Base-by-base conservation (phyloP, 2,888 invertebrate species). In the Xestobium rufovillosum region DNA sequence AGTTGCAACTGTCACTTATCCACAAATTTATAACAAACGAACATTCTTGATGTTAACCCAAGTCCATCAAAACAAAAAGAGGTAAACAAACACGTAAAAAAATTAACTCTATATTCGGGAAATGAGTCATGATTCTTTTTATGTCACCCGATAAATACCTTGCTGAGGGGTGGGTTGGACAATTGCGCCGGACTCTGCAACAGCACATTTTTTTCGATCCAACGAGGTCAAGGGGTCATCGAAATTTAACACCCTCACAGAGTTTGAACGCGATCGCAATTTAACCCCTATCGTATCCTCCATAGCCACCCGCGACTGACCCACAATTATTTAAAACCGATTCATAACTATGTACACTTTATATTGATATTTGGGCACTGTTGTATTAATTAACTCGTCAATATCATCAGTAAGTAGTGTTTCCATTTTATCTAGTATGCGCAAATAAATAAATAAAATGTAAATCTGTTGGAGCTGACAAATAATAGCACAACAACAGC, bases 201-300 rank as follows among this genome's bases (percentile, higher is more conserved):
- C 41, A 15, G 49, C 44, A 41, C 53, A 54, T 56, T 53, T 54
- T 46, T 51, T 47, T 43, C 53, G 53, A 43, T 63, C 60, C 28
- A 34, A 8, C 23, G 38, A 36, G 38, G 72, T 68, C 57, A 80
- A 77, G 34, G 75, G 73, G 66, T 84, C 83, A 63, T 84, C 83
- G 60, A 84, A 85, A 52, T 81, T 73, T 53, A 85, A 72, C 50
- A 83, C 82, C 62, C 84, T 74, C 36, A 83, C 84, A 44, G 83
- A 82, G 65, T 83, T 63, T 44, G 62, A 63, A 53, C 63, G 62
- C 44, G 52, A 54, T 55, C 61, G 57, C 52, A 57, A 52, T 57
- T 60, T 63, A 47, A 50, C 53, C 55, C 59, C 59, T 48, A 52
- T 51, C 52, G 53, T 57, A 52, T 60, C 58, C 56, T 61, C 61